Evolutionary conservation across 2,797 vertebrate species (phyloP).

Genomic region (Hylomyscus alleni): DNA sequence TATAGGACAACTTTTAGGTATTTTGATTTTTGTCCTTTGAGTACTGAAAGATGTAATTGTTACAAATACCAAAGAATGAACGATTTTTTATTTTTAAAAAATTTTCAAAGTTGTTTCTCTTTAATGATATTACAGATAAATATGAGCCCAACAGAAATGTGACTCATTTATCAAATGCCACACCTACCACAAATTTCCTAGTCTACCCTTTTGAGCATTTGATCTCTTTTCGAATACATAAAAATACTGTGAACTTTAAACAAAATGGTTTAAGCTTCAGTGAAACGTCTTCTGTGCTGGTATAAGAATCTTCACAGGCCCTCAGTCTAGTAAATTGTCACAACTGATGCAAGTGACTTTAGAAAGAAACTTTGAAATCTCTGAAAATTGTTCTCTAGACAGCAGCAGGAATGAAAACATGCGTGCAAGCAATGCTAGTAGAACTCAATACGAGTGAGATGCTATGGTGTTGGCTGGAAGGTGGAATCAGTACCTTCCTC

Average conservation of each 20-base stretch:
- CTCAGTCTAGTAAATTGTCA: background rate
- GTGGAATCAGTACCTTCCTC: background rate
- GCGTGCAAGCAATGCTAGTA: background rate
- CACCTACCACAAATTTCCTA: background rate
- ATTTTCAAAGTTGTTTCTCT: constrained; percentile 32
- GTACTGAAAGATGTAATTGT: constrained; percentile 21
- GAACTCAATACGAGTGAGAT: background rate
- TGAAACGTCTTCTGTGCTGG: background rate
- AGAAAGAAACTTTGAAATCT: background rate
- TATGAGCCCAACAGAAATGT: background rate
- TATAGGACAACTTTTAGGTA: background rate
- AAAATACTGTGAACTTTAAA: background rate
- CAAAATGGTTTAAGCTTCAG: background rate
- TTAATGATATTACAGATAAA: constrained; percentile 12
- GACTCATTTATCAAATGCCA: background rate
- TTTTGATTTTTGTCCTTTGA: constrained; percentile 5
- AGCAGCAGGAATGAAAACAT: no score
- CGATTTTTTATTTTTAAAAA: background rate
- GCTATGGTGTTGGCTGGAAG: background rate
- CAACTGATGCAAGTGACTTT: background rate
- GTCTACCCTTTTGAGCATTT: background rate
- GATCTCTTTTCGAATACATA: background rate
- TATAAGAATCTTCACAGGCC: background rate
- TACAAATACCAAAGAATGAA: constrained; percentile 36
- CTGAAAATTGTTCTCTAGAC: background rate